Evolutionary conservation across 2,888 invertebrate species (phyloP).

Genomic region (Leptogaster cylindrica): DNA sequence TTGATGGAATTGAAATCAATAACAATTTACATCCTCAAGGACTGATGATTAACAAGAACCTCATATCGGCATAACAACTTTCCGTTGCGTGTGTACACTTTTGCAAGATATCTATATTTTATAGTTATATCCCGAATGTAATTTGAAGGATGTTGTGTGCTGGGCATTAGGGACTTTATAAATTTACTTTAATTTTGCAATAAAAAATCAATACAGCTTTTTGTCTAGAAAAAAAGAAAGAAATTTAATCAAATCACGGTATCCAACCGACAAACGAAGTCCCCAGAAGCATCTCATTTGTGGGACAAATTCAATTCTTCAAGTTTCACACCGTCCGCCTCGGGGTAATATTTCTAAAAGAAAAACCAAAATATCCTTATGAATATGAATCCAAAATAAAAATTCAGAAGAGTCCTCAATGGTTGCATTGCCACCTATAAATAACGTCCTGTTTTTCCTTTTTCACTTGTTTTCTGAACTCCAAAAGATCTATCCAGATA

Average conservation of each 20-base stretch:
- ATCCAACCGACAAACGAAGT: no score
- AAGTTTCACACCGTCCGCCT: background rate
- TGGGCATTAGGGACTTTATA: no score
- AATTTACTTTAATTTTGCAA: no score
- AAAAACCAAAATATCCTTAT: constrained; percentile 2
- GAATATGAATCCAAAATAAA: constrained; percentile 7
- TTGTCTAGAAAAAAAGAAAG: no score
- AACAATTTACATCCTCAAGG: background rate
- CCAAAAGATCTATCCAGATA: constrained; percentile 10
- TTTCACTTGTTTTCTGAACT: no score
- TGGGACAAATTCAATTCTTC: background rate
- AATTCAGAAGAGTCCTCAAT: background rate
- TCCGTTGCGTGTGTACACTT: no score
- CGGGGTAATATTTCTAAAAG: background rate
- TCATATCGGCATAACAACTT: no score
- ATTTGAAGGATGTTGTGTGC: no score
- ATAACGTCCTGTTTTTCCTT: background rate
- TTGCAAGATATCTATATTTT: no score
- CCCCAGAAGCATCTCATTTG: background rate
- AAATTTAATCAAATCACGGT: no score
- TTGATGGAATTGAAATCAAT: background rate
- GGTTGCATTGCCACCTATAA: constrained; percentile 5
- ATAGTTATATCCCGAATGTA: no score
- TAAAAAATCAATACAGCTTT: no score
- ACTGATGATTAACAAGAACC: background rate